Evolutionary conservation across 2,797 vertebrate species (phyloP).

Genomic region (Epinephelus awoara): DNA sequence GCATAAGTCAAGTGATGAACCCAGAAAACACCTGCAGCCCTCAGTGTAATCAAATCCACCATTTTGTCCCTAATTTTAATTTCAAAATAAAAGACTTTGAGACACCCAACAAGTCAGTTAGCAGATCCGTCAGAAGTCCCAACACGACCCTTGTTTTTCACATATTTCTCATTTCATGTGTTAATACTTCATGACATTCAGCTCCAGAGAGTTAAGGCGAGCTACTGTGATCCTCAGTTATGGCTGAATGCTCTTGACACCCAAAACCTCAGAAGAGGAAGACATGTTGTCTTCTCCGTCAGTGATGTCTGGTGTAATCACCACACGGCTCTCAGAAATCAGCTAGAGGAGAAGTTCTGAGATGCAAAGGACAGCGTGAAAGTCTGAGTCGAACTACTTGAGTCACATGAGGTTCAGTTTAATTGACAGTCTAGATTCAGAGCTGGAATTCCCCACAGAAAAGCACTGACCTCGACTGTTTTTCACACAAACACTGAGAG

Average conservation of each 20-base stretch:
- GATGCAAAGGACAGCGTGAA: constrained; percentile 29
- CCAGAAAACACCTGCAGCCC: constrained; percentile 68
- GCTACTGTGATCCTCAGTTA: neutral
- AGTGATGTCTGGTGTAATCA: constrained; percentile 2
- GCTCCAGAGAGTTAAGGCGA: neutral
- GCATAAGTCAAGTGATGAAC: constrained; percentile 42
- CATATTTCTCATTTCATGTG: neutral
- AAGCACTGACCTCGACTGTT: constrained; percentile 44
- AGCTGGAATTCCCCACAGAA: constrained; percentile 73
- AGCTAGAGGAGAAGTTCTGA: constrained; percentile 29
- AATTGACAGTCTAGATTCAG: constrained; percentile 46
- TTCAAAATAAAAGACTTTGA: neutral
- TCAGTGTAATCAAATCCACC: constrained; percentile 5
- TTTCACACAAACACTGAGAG: constrained; percentile 48
- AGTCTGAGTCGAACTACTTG: constrained; percentile 30
- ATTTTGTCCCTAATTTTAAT: neutral
- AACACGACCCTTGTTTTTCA: constrained; percentile 6
- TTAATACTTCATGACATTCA: constrained; percentile 9
- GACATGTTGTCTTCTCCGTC: neutral
- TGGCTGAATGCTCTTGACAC: neutral
- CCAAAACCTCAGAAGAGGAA: neutral
- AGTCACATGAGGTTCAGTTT: constrained; percentile 72
- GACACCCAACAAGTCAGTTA: neutral
- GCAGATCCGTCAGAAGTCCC: neutral
- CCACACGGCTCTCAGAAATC: constrained; percentile 23